Percentiles rank a stretch among this genome's conserved stretches.
Evolutionary conservation across 2,888 invertebrate genomes (phyloP).

Genomic region (Philereme transversata): DNA sequence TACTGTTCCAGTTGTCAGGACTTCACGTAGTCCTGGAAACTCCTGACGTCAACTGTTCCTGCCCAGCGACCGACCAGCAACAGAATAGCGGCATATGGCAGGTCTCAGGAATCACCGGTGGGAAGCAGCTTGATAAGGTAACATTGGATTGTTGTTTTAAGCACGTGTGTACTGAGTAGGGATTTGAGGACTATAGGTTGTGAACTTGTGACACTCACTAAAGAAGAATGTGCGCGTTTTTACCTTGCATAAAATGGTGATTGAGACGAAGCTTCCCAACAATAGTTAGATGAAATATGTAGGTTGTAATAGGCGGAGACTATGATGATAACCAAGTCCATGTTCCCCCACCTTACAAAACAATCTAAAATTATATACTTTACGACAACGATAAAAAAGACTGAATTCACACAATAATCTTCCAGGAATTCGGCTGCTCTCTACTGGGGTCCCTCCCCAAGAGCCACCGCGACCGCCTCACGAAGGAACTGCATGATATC

Average conservation of each 20-base stretch:
- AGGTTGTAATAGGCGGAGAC: no score
- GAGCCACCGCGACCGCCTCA: constrained; percentile 61
- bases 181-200: no score
- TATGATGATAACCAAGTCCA: no score
- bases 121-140: constrained; percentile 72
- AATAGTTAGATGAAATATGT: no score
- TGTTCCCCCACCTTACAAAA: no score
- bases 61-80: constrained; percentile 57
- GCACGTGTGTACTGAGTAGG: not conserved
- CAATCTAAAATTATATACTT: no score
- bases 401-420: constrained; percentile 1
- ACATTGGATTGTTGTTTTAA: not conserved
- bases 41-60: constrained; percentile 60
- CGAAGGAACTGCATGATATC: constrained; percentile 64
- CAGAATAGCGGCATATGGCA: constrained; percentile 76
- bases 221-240: no score
- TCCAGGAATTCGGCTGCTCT: constrained; percentile 70
- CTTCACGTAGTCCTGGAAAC: constrained; percentile 72
- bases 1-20: constrained; percentile 63
- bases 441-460: constrained; percentile 69
- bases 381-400: no score
- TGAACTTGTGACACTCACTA: no score
- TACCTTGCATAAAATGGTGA: no score
- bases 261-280: no score
- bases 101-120: constrained; percentile 70